Evolutionary conservation across 1,140 invertebrate genomes (phyloP).

Genomic region (Platyura marginata): DNA sequence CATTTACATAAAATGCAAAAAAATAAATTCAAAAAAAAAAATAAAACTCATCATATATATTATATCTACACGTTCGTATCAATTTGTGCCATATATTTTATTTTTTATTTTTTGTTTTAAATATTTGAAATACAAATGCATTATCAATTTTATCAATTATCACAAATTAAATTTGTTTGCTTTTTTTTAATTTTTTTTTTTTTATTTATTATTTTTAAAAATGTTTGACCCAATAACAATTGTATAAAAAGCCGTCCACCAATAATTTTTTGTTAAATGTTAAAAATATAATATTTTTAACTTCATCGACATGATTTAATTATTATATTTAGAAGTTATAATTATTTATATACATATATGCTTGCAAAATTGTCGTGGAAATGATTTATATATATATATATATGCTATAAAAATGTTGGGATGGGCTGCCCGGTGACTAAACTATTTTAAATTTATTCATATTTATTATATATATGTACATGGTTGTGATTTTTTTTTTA

Average conservation of each 20-base stretch:
- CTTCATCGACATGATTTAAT: neutral
- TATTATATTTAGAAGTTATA: conserved; percentile 7
- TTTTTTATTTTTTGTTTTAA: too few relatives aligned
- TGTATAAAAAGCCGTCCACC: too few relatives aligned
- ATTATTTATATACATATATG: neutral
- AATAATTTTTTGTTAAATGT: conserved; percentile 11
- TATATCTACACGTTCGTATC: too few relatives aligned
- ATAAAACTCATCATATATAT: too few relatives aligned
- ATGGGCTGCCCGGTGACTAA: conserved; percentile 21
- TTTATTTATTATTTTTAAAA: too few relatives aligned
- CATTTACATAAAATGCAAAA: too few relatives aligned
- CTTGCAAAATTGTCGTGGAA: neutral
- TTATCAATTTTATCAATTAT: too few relatives aligned
- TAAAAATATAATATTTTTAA: conserved; percentile 6
- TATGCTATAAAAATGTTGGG: conserved; percentile 19
- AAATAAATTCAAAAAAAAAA: too few relatives aligned
- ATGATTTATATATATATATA: conserved; percentile 1
- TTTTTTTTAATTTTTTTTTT: too few relatives aligned
- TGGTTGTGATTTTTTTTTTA: neutral
- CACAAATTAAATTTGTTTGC: conserved; percentile 9
- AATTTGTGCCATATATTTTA: too few relatives aligned
- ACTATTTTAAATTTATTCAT: neutral
- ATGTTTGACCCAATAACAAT: too few relatives aligned
- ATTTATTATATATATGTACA: neutral
- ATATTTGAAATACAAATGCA: too few relatives aligned